phyloP scores from a whole-genome alignment of 2,888 invertebrate species.

The Drosophila neonasuta region DNA sequence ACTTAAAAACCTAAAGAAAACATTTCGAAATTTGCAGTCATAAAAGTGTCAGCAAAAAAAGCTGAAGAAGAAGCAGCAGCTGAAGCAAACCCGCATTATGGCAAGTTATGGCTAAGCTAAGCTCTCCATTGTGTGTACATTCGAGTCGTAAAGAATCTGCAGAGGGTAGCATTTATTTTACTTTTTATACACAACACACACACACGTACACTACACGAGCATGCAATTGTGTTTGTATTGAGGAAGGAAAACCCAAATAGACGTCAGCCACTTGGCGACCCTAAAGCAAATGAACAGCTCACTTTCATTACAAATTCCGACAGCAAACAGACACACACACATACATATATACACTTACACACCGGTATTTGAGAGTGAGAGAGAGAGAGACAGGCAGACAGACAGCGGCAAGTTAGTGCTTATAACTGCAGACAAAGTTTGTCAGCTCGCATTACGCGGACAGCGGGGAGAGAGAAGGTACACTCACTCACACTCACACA shows the following conservation, averaged over 20 bases:
- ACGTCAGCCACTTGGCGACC: conserved; percentile 69
- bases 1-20: conserved; percentile 47
- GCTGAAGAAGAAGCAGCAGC: conserved; percentile 6
- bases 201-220: conserved; percentile 1
- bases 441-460: conserved; percentile 68
- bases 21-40: conserved; percentile 51
- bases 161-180: conserved; percentile 29
- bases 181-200: conserved; percentile 31
- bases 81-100: conserved; percentile 41
- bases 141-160: conserved; percentile 35
- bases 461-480: conserved; percentile 29
- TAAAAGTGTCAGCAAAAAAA: conserved; percentile 48
- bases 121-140: conserved; percentile 29
- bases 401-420: conserved; percentile 34
- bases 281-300: conserved; percentile 77
- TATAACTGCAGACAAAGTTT: conserved; percentile 68
- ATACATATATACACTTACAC: conserved; percentile 21
- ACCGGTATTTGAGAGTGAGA: conserved; percentile 3
- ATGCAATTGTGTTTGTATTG: conserved; percentile 17
- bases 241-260: conserved; percentile 44
- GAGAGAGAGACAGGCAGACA: conserved; percentile 4
- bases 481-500: conserved; percentile 26
- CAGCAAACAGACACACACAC: conserved; percentile 63
- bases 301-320: conserved; percentile 75
- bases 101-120: conserved; percentile 56